These are phyloP conservation scores for Graptemys geographica DNA, from an alignment of 2,797 vertebrate species.

Conservation along the genomic window DNA sequence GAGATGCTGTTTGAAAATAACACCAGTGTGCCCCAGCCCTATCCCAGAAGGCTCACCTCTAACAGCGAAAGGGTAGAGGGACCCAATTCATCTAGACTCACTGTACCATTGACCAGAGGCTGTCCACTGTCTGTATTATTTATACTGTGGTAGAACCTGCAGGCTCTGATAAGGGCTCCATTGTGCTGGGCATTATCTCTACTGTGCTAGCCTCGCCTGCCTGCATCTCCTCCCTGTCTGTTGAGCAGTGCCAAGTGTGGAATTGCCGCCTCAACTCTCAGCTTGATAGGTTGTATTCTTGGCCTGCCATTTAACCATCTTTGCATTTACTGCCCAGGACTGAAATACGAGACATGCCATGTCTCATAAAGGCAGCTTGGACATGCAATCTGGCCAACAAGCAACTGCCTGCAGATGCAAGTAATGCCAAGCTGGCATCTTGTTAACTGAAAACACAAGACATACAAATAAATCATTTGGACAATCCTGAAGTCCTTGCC, in stretches of 20 bases:
- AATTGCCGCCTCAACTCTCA: not conserved
- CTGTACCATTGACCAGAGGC: not conserved
- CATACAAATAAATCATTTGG: not conserved
- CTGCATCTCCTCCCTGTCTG: not conserved
- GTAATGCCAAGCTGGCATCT: not conserved
- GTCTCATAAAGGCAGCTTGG: not conserved
- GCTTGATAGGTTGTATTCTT: not conserved
- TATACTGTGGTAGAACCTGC: not conserved
- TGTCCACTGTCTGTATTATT: not conserved
- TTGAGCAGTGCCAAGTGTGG: not conserved
- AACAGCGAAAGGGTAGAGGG: not conserved
- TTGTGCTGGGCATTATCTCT: not conserved
- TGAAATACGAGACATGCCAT: rapidly evolving
- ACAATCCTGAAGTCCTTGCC: not conserved
- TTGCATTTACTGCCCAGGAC: not conserved
- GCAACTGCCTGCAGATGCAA: not conserved
- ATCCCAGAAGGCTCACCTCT: not conserved
- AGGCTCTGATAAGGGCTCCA: not conserved
- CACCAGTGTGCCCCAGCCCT: not conserved
- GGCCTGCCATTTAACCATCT: not conserved
- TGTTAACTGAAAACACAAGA: not conserved
- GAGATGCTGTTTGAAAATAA: not conserved
- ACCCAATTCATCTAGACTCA: not conserved
- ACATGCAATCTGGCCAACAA: not conserved
- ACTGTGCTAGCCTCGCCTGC: not conserved